Conservation (phyloP, 2,113 vertebrate species). For the Vulpes ferrilata region DNA sequence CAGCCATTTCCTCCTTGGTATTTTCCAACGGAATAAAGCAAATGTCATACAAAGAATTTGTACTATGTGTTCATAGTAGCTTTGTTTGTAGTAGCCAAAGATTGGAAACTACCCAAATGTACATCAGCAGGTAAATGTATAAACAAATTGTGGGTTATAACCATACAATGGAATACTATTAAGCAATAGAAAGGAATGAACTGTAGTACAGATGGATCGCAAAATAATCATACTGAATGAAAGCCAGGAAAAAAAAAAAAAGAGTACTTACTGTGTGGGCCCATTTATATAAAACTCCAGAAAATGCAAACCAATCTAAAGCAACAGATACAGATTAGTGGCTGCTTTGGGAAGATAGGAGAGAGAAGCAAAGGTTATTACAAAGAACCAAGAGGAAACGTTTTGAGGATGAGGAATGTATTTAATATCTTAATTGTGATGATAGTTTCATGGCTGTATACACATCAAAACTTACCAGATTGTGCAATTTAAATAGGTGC, state of each 20-base stretch:
- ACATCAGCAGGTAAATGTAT: not conserved
- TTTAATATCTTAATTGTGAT: not conserved
- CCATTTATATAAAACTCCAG: constrained; percentile 22
- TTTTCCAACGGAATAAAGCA: not conserved
- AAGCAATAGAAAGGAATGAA: not conserved
- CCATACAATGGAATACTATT: not conserved
- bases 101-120: not conserved
- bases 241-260: not conserved
- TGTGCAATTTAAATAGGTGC: not conserved
- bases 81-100: constrained; percentile 32
- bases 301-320: constrained; percentile 42
- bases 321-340: not conserved
- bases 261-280: not conserved
- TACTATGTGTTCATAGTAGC: not conserved
- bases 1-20: constrained; percentile 9
- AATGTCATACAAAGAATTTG: not conserved
- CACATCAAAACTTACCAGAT: constrained; percentile 8
- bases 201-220: not conserved
- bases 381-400: not conserved
- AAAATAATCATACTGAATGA: not conserved
- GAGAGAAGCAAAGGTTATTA: not conserved
- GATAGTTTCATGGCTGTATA: not conserved
- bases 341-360: not conserved
- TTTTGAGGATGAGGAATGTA: not conserved
- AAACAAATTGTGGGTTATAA: not conserved